Conservation (phyloP, 2,797 vertebrate genomes). For the Nyctibius grandis region DNA sequence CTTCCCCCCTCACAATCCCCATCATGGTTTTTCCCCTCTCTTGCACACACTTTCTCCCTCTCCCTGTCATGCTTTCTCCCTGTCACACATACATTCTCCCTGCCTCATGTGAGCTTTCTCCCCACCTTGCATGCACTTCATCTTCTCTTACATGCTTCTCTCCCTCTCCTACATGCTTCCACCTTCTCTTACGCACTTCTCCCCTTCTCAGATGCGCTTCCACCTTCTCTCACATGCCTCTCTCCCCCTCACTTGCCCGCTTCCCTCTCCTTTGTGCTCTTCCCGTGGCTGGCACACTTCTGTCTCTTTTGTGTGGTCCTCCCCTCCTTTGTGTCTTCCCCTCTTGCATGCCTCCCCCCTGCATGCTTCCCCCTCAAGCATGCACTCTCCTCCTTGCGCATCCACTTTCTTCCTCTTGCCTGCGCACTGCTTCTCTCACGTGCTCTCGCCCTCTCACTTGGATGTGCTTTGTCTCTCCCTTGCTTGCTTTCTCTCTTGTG, state of each 20-base stretch:
- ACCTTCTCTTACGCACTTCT: background rate
- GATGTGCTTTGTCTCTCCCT: background rate
- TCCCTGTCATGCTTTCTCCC: background rate
- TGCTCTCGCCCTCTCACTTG: background rate
- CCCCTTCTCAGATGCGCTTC: background rate
- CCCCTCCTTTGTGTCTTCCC: background rate
- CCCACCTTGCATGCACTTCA: fast-evolving
- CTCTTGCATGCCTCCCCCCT: background rate
- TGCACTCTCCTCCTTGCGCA: background rate
- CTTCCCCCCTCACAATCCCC: background rate
- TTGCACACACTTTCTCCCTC: background rate
- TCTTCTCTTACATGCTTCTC: background rate
- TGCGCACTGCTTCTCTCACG: fast-evolving
- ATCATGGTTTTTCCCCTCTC: background rate
- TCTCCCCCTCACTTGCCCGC: background rate
- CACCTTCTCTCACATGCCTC: background rate
- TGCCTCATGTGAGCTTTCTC: background rate
- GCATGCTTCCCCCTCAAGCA: background rate
- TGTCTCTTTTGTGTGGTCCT: background rate
- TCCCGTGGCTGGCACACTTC: background rate
- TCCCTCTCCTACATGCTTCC: background rate
- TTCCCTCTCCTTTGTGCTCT: background rate
- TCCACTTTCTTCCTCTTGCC: background rate
- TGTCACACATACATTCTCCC: background rate
- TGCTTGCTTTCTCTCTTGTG: background rate